Conservation (phyloP, 2,113 vertebrate species). For the Ammodytes marinus region DNA sequence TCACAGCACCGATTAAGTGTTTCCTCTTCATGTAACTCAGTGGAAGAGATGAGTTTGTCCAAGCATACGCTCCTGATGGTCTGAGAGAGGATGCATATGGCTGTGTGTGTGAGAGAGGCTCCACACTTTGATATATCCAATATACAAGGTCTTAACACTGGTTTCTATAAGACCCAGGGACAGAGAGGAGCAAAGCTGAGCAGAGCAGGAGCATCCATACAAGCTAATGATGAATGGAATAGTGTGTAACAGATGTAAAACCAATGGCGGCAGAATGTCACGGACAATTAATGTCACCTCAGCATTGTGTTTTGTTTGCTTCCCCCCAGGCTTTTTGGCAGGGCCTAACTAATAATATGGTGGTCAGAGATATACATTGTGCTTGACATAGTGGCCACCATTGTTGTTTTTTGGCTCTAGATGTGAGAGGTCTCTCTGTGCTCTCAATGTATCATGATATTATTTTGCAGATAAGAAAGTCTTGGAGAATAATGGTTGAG, state of each 20-base stretch:
- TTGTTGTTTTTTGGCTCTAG: slow-evolving; percentile 62
- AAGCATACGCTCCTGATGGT: background rate
- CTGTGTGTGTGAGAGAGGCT: slow-evolving; percentile 5
- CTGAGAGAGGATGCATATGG: slow-evolving; percentile 40
- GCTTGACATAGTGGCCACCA: slow-evolving; percentile 84
- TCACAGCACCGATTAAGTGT: background rate
- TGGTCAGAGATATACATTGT: slow-evolving; percentile 85
- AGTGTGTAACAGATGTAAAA: slow-evolving; percentile 89
- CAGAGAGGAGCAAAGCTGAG: slow-evolving; percentile 37
- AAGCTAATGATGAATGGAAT: slow-evolving; percentile 85
- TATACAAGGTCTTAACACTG: slow-evolving; percentile 23
- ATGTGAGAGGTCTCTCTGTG: slow-evolving; percentile 19
- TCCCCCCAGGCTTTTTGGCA: slow-evolving; percentile 71
- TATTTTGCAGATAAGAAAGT: slow-evolving; percentile 1
- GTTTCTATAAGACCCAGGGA: slow-evolving; percentile 51
- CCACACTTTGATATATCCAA: slow-evolving; percentile 23
- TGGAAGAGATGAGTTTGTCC: slow-evolving; percentile 2
- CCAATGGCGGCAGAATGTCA: slow-evolving; percentile 84
- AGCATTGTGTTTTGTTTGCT: slow-evolving; percentile 80
- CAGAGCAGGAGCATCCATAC: slow-evolving; percentile 68
- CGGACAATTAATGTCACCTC: slow-evolving; percentile 87
- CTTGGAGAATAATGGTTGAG: background rate
- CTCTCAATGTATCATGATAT: slow-evolving; percentile 12
- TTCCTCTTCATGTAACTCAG: background rate
- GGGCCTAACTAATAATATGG: slow-evolving; percentile 89